These are phyloP conservation scores for Philopedon plagiatum DNA, from an alignment of 2,888 invertebrate species.

Conservation along the genomic window DNA sequence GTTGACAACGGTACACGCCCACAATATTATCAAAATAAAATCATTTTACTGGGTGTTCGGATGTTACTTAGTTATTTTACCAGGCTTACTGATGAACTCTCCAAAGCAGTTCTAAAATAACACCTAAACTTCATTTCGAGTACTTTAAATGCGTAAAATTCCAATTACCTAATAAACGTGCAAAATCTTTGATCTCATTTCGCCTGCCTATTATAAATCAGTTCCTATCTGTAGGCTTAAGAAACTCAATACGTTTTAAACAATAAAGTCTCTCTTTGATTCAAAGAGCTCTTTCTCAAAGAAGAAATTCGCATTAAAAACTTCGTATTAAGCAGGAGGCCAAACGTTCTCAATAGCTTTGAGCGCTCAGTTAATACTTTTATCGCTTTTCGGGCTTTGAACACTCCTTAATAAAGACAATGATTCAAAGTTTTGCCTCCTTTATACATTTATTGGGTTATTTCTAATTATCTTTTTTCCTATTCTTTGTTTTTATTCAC, in stretches of 20 bases:
- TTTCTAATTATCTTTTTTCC: not conserved
- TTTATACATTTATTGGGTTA: not conserved
- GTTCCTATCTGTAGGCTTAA: constrained; percentile 29
- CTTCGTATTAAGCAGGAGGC: constrained; percentile 40
- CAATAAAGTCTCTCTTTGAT: constrained; percentile 37
- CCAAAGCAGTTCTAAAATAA: not conserved
- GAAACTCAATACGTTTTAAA: constrained; percentile 41
- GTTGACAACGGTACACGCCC: no score
- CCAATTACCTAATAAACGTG: constrained; percentile 16
- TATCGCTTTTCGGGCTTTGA: constrained; percentile 43
- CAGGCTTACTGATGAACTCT: not conserved
- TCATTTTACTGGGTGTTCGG: no score
- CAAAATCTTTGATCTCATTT: constrained; percentile 24
- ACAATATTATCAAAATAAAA: no score
- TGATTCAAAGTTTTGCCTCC: constrained; percentile 17
- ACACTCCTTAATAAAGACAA: constrained; percentile 31
- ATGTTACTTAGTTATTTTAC: no score
- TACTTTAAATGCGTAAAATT: constrained; percentile 3
- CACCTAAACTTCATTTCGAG: not conserved
- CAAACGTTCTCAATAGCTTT: constrained; percentile 44
- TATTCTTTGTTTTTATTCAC: not conserved
- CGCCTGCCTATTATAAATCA: constrained; percentile 25
- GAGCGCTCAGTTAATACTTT: constrained; percentile 43
- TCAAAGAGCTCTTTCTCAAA: constrained; percentile 35
- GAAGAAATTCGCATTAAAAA: constrained; percentile 43